phyloP scores from a whole-genome alignment of 2,797 vertebrate species.

The Phataginus tricuspis region DNA sequence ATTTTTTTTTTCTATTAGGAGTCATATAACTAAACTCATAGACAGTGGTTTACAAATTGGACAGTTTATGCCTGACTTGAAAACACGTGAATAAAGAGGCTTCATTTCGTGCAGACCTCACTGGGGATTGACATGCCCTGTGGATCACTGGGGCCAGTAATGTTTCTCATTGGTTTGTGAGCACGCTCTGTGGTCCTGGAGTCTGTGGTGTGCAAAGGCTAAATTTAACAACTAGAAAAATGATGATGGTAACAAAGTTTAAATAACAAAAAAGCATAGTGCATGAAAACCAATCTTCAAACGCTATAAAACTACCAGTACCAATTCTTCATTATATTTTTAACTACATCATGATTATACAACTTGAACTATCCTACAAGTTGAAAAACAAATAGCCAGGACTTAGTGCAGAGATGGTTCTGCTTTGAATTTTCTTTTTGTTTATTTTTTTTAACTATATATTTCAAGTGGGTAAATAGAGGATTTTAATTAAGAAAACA shows the following conservation, averaged over 20 bases:
- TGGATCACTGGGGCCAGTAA: not conserved
- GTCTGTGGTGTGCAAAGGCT: constrained; percentile 56
- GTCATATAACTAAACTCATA: constrained; percentile 28
- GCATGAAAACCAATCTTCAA: constrained; percentile 70
- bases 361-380: not conserved
- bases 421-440: constrained; percentile 56
- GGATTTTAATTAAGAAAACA: constrained; percentile 73
- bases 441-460: constrained; percentile 23
- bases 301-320: constrained; percentile 42
- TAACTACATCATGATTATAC: constrained; percentile 55
- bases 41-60: constrained; percentile 2
- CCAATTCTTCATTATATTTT: constrained; percentile 59
- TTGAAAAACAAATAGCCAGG: not conserved
- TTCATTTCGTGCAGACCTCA: constrained; percentile 34
- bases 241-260: constrained; percentile 69
- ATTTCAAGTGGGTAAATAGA: constrained; percentile 60
- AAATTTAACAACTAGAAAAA: constrained; percentile 74
- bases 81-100: not conserved
- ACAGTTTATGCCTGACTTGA: constrained; percentile 30
- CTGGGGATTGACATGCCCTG: not conserved
- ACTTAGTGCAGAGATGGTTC: not conserved
- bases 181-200: not conserved
- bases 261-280: constrained; percentile 69
- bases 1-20: not conserved
- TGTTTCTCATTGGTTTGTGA: constrained; percentile 22